Evolutionary conservation across 2,113 vertebrate species (phyloP), one percentile per base, ranked within the genome.

Genomic region (Brevimyrus niger): DNA sequence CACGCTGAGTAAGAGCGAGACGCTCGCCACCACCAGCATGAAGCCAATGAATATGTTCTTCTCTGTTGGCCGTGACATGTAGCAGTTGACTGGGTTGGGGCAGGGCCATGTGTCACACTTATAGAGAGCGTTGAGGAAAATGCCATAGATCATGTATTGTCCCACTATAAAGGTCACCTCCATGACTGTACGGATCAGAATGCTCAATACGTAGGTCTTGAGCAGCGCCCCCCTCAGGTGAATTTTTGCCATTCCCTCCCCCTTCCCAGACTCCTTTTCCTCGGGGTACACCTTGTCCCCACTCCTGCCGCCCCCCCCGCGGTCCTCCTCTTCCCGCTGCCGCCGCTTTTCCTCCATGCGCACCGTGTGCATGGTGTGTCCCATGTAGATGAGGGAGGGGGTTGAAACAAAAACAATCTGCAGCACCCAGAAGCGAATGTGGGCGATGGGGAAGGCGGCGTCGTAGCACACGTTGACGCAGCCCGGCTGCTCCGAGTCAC

Each of bases 1-100:
- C 86, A 97, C 91, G 0, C 97, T 99, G 92, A 99, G 96, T 23
- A 96, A 92, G 10, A 99, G 96, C 0, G 98, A 99, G 38, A 99
- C 95, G 0, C 88, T 97, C 0, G 97, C 97, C 93, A 99, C 98
- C 0, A 94, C 96, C 93, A 99, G 89, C 98, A 99, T 99, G 92
- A 99, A 99, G 87, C 98, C 94, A 0, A 99, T 99, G 94, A 99
- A 99, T 69, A 99, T 97, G 0, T 99, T 99, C 94, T 99, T 99
- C 96, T 99, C 98, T 0, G 98, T 99, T 4, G 98, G 98, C 55
- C 98, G 95, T 17, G 98, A 99, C 11, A 99, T 96, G 0, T 97
- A 99, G 90, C 98, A 99, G 95, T 99, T 98, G 50, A 99, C 98
- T 0, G 96, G 94, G 91, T 99, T 97, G 0, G 98, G 98, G 86